Percentiles rank a stretch among this genome's conserved stretches.
phyloP scores from a whole-genome alignment of 2,888 invertebrate genomes.

The Miltochrista miniata region DNA sequence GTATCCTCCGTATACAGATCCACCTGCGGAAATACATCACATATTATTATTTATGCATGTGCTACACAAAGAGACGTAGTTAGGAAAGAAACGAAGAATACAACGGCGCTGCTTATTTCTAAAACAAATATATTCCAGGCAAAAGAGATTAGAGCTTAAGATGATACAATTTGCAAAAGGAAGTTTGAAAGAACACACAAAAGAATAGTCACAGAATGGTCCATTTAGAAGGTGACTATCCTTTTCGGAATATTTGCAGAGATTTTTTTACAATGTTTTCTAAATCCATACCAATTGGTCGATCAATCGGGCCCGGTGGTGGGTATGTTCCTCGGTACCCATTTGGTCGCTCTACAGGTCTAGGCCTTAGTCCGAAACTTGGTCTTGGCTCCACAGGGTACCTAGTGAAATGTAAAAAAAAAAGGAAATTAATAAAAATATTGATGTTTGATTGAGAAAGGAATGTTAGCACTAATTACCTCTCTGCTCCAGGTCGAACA shows the following conservation, averaged over 20 bases:
- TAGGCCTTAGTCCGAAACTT: slow-evolving; percentile 56
- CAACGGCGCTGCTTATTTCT: too few relatives aligned
- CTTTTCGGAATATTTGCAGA: background rate
- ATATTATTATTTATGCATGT: background rate
- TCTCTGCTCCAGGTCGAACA: slow-evolving; percentile 74
- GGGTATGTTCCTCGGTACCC: slow-evolving; percentile 82
- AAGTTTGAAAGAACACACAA: too few relatives aligned
- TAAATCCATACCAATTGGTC: slow-evolving; percentile 62
- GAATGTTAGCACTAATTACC: slow-evolving; percentile 44
- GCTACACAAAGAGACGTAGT: too few relatives aligned
- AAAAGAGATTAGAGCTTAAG: too few relatives aligned
- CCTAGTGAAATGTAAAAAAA: slow-evolving; percentile 33
- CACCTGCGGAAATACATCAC: slow-evolving; percentile 19
- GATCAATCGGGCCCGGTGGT: slow-evolving; percentile 62
- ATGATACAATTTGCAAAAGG: too few relatives aligned
- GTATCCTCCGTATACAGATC: slow-evolving; percentile 61
- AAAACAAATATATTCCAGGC: too few relatives aligned
- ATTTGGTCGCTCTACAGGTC: slow-evolving; percentile 70
- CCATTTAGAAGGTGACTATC: too few relatives aligned
- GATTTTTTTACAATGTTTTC: background rate
- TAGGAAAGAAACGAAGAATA: too few relatives aligned
- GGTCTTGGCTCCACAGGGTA: slow-evolving; percentile 75
- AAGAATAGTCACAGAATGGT: too few relatives aligned
- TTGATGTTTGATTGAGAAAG: background rate
- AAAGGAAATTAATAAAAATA: background rate